Evolutionary conservation across 1,140 invertebrate species (phyloP).

Genomic region (Stenopsyche tienmushanensis): DNA sequence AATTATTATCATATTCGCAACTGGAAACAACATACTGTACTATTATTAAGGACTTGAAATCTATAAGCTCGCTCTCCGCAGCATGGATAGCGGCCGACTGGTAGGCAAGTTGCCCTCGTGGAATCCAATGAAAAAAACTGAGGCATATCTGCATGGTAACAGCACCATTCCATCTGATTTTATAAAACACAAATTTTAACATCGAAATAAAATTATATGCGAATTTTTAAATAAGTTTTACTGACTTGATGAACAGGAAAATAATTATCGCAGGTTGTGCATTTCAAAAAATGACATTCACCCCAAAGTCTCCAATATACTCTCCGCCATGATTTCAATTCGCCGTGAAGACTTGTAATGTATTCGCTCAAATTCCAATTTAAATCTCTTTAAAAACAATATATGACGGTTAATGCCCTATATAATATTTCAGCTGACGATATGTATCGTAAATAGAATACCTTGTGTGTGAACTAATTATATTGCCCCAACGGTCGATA

Average conservation of each 20-base stretch:
- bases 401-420: conserved; percentile 70
- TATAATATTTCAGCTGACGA: too few species aligned
- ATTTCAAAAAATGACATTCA: conserved; percentile 78
- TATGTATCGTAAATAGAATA: too few species aligned
- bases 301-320: conserved; percentile 94
- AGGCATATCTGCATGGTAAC: conserved; percentile 73
- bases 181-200: conserved; percentile 8
- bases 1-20: neutral
- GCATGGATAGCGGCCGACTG: conserved; percentile 77
- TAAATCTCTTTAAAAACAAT: conserved; percentile 66
- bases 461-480: conserved; percentile 68
- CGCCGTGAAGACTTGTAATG: conserved; percentile 70
- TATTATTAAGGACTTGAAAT: conserved; percentile 67
- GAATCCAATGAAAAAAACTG: conserved; percentile 73
- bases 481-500: conserved; percentile 67
- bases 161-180: conserved; percentile 70
- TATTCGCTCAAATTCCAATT: conserved; percentile 84
- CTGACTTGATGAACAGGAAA: conserved; percentile 70
- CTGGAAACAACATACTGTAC: conserved; percentile 46
- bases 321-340: conserved; percentile 82
- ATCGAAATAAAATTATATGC: neutral
- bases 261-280: conserved; percentile 70
- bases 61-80: conserved; percentile 80
- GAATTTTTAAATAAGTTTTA: neutral
- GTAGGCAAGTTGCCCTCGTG: conserved; percentile 60